phyloP scores from a whole-genome alignment of 2,888 invertebrate genomes.

The Mystacides longicornis region DNA sequence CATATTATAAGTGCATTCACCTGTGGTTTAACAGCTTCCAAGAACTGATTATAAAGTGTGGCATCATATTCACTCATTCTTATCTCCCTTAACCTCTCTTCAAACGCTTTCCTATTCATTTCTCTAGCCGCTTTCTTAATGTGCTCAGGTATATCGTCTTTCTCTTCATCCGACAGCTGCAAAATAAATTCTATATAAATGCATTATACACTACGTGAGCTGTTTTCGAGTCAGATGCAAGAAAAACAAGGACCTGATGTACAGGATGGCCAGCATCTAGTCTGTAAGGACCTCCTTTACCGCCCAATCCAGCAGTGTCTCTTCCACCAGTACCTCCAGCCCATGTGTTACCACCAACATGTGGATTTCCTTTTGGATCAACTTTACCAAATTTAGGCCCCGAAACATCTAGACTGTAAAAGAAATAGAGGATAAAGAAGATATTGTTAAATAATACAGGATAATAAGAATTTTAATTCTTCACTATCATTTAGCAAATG shows the following conservation, averaged over 20 bases:
- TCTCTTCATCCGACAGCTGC: constrained; percentile 78
- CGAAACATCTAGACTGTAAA: constrained; percentile 55
- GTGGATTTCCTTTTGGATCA: constrained; percentile 83
- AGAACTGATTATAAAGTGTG: constrained; percentile 75
- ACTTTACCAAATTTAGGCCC: constrained; percentile 89
- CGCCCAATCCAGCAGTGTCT: constrained; percentile 93
- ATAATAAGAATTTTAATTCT: too few relatives aligned
- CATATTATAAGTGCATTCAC: too few relatives aligned
- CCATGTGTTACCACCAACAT: constrained; percentile 96
- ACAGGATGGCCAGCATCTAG: constrained; percentile 91
- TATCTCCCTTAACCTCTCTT: constrained; percentile 81
- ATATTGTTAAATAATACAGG: too few relatives aligned
- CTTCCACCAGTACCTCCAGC: constrained; percentile 91
- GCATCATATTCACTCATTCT: constrained; percentile 94
- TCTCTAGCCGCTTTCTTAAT: constrained; percentile 83
- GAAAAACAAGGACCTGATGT: constrained; percentile 56
- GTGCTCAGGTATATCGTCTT: constrained; percentile 83
- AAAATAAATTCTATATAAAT: not conserved
- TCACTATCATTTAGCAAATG: too few relatives aligned
- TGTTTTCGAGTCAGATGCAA: too few relatives aligned
- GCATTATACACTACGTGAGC: too few relatives aligned
- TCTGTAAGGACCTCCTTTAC: constrained; percentile 92
- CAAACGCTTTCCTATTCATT: constrained; percentile 86
- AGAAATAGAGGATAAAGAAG: too few relatives aligned
- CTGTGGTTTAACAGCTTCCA: constrained; percentile 69